phyloP scores from a whole-genome alignment of 2,797 vertebrate genomes.

The Loris lydekkerianus region DNA sequence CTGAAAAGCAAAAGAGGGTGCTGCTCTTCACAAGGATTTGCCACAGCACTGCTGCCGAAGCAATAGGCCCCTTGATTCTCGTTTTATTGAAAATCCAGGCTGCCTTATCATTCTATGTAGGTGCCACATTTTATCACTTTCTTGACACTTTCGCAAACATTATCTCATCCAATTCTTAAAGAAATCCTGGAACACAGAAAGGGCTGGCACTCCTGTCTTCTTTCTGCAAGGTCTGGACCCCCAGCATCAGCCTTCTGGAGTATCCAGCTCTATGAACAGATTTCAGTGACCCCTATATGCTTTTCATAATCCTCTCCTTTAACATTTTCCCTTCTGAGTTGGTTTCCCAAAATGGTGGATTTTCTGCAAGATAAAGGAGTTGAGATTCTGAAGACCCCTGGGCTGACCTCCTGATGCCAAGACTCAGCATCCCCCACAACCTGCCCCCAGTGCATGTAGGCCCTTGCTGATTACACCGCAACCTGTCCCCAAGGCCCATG shows the following conservation, averaged over 20 bases:
- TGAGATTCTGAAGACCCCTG: background rate
- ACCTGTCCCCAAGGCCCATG: background rate
- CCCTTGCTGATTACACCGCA: background rate
- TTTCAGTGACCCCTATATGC: background rate
- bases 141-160: background rate
- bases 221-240: background rate
- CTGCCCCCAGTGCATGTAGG: background rate
- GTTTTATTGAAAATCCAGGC: background rate
- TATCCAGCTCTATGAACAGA: background rate
- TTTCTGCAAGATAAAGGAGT: background rate
- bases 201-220: background rate
- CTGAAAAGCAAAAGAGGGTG: background rate
- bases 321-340: background rate
- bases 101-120: background rate
- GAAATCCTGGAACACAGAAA: conserved; percentile 2
- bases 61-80: background rate
- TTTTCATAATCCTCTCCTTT: background rate
- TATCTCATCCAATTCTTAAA: background rate
- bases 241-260: background rate
- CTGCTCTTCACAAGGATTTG: background rate
- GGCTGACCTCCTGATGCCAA: background rate
- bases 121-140: background rate
- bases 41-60: background rate
- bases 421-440: background rate
- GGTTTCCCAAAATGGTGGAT: background rate